Base-by-base conservation (phyloP, 2,113 vertebrate species). In the Psephotus haematonotus region DNA sequence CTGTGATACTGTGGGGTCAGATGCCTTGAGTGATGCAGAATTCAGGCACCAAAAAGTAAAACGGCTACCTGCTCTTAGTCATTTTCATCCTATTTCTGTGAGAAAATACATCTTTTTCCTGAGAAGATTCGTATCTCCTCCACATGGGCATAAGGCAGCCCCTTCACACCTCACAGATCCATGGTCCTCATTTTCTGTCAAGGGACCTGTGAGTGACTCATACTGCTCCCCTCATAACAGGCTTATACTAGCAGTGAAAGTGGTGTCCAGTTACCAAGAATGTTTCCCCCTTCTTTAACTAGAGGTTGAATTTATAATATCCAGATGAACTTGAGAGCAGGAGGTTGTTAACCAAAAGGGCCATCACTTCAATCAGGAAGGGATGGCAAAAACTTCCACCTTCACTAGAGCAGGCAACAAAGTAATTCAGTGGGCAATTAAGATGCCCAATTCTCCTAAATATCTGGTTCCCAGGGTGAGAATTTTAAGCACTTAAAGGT, bases 191-290 rank as follows among this genome's bases (percentile, higher is more conserved):
- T 70, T 52, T 49, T 10, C 19, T 35, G 11, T 24, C 68, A 23
- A n/a, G 19, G 33, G 13, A n/a, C 13, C 55, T n/a, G 33, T 57
- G 20, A 33, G 55, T 59, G 33, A n/a, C 43, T 79, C 47, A 17
- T 15, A 3, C 17, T 46, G 6, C 4, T 70, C 5, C 8, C 27
- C 11, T 47, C 4, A 0, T 10, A 57, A 52, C 3, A 63, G 13
- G 18, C 28, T 76, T 55, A 24, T 4, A 29, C 11, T 28, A 39
- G 5, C 39, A 72, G 47, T 23, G 47, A 67, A 82, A 14, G 3
- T 17, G 4, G 13, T 74, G 31, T 17, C n/a, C 25, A n/a, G 20
- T 41, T 86, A 20, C 39, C 47, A 41, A 44, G 18, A 29, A 24
- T 53, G 17, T 15, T 79, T 92, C 16, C 13, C 9, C 33, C 4